phyloP scores from a whole-genome alignment of 2,113 vertebrate species.

The Macrotus californicus region DNA sequence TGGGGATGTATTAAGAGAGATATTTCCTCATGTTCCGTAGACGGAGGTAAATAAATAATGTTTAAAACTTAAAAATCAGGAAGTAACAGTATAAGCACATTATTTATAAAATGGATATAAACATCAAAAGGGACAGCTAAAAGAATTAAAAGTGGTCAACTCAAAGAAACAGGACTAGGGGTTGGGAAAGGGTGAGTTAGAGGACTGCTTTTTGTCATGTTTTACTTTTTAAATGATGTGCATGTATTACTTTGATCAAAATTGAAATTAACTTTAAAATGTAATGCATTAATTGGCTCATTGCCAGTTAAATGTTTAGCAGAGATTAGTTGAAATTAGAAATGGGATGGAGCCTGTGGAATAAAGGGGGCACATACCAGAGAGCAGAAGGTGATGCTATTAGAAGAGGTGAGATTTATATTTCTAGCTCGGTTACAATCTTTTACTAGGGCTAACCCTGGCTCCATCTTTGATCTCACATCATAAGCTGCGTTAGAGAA shows the following conservation, averaged over 20 bases:
- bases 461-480: slow-evolving; percentile 29
- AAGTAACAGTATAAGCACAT: background rate
- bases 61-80: slow-evolving; percentile 20
- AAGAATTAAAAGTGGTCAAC: background rate
- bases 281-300: slow-evolving; percentile 40
- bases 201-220: slow-evolving; percentile 34
- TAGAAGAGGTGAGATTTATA: slow-evolving; percentile 30
- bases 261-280: slow-evolving; percentile 45
- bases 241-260: slow-evolving; percentile 47
- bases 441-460: background rate
- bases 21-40: background rate
- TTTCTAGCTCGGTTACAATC: background rate
- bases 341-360: background rate
- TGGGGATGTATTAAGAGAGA: background rate
- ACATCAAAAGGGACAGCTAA: slow-evolving; percentile 23
- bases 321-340: slow-evolving; percentile 35
- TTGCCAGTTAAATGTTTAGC: slow-evolving; percentile 10
- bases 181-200: background rate
- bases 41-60: slow-evolving; percentile 17
- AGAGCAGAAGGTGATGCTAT: background rate
- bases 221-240: slow-evolving; percentile 40
- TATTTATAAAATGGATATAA: slow-evolving; percentile 4
- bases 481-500: background rate
- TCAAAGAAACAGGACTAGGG: background rate
- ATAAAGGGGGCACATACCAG: background rate